Percentiles rank a stretch among this genome's conserved stretches.
These are phyloP conservation scores for Drosophila lacicola DNA, from an alignment of 2,888 invertebrate genomes.

Conservation along the genomic window DNA sequence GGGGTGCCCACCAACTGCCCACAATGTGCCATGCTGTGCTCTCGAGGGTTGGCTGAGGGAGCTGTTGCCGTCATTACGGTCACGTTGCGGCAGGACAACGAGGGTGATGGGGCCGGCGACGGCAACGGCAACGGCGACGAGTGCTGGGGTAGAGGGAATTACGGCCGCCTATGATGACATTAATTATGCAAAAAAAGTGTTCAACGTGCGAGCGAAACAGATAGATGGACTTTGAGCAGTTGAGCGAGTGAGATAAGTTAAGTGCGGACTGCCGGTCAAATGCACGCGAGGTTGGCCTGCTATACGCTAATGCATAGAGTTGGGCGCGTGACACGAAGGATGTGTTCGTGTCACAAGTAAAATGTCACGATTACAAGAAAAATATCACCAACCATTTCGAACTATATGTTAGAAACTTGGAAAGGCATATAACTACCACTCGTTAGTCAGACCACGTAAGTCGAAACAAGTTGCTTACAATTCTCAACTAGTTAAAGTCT, in stretches of 20 bases:
- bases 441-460: too few species aligned
- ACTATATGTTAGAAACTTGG: background rate
- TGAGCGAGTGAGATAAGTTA: conserved; percentile 32
- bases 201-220: conserved; percentile 16
- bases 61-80: conserved; percentile 66
- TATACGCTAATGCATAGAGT: background rate
- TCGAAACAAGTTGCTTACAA: too few species aligned
- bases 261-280: conserved; percentile 10
- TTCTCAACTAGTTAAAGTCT: too few species aligned
- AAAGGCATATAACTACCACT: background rate
- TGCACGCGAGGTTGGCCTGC: conserved; percentile 27
- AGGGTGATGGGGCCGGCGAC: background rate
- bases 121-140: conserved; percentile 20
- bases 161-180: conserved; percentile 71
- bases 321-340: conserved; percentile 1
- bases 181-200: conserved; percentile 67
- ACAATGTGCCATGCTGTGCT: conserved; percentile 10
- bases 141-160: conserved; percentile 50
- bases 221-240: background rate
- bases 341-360: background rate
- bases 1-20: conserved; percentile 14
- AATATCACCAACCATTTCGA: background rate
- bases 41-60: conserved; percentile 11
- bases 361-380: background rate
- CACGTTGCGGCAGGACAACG: conserved; percentile 63